Percentiles rank a stretch among this genome's conserved stretches.
phyloP scores from a whole-genome alignment of 2,888 invertebrate genomes.

The Argyra leucocephala region DNA sequence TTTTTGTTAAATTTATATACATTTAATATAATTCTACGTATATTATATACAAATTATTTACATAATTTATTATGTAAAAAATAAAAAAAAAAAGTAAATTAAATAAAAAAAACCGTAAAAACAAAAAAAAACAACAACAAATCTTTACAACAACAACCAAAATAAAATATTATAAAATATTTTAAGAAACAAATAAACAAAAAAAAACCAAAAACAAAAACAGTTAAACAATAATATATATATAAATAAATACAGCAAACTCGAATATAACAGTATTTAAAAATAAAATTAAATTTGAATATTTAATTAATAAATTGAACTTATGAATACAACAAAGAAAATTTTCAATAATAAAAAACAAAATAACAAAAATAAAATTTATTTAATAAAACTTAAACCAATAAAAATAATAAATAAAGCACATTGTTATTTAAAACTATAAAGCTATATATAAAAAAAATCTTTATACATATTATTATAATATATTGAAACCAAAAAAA shows the following conservation, averaged over 20 bases:
- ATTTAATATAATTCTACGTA: neutral
- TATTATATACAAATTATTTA: neutral
- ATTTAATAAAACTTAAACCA: too few relatives aligned
- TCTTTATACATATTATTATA: too few relatives aligned
- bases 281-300: neutral
- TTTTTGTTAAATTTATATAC: neutral
- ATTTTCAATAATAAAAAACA: neutral
- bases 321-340: slow-evolving; percentile 3
- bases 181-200: neutral
- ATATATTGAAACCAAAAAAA: too few relatives aligned
- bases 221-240: neutral
- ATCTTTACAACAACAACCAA: neutral
- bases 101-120: too few relatives aligned
- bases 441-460: too few relatives aligned
- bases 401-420: too few relatives aligned
- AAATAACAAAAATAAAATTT: too few relatives aligned
- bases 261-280: too few relatives aligned
- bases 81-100: too few relatives aligned
- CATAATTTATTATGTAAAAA: too few relatives aligned
- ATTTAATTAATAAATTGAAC: neutral
- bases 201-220: neutral
- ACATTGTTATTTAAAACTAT: too few relatives aligned
- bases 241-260: neutral
- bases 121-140: neutral
- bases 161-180: neutral